Evolutionary conservation across 2,797 vertebrate genomes (phyloP).

Genomic region (Phrynocephalus forsythii): DNA sequence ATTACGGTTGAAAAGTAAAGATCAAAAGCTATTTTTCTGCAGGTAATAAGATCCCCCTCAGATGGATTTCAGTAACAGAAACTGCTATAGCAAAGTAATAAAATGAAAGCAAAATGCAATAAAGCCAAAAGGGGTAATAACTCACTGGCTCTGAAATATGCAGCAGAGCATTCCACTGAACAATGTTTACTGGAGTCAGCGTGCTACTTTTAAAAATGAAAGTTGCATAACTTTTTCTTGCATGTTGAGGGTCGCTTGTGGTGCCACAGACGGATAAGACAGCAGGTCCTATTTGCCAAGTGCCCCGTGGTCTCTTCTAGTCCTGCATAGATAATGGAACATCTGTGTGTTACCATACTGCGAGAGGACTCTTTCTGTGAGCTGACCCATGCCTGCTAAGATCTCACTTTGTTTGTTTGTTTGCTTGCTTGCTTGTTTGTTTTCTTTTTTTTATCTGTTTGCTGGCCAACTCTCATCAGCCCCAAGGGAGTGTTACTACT

Average conservation of each 20-base stretch:
- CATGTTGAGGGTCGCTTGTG: constrained; percentile 19
- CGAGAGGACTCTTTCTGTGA: not conserved
- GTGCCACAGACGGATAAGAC: not conserved
- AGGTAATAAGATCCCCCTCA: constrained; percentile 76
- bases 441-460: too few species aligned
- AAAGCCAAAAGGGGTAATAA: constrained; percentile 49
- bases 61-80: constrained; percentile 72
- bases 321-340: not conserved
- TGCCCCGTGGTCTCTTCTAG: not conserved
- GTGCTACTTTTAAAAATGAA: constrained; percentile 14
- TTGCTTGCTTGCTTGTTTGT: too few species aligned
- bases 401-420: too few species aligned
- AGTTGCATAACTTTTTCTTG: constrained; percentile 23
- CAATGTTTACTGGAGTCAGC: constrained; percentile 35
- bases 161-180: constrained; percentile 42
- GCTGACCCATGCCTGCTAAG: not conserved
- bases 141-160: constrained; percentile 22
- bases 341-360: not conserved
- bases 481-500: too few species aligned
- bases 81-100: constrained; percentile 62
- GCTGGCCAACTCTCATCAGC: too few species aligned
- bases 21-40: constrained; percentile 75
- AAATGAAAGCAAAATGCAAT: constrained; percentile 66
- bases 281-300: not conserved
- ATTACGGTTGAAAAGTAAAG: constrained; percentile 77